Evolutionary conservation across 2,888 invertebrate species (phyloP).

Genomic region (Neoitamus cyanurus): DNA sequence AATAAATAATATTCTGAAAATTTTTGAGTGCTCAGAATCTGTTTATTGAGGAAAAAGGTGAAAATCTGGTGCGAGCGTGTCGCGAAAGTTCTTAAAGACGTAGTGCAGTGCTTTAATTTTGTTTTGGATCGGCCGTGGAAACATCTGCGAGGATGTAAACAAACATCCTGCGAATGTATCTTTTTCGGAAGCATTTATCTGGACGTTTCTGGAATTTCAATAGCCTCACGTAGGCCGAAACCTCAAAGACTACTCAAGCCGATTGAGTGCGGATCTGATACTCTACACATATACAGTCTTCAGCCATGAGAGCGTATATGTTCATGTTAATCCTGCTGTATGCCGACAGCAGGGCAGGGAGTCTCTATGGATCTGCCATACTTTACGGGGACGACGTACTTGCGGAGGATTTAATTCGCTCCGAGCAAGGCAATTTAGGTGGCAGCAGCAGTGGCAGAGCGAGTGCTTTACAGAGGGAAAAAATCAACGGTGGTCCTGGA

Average conservation of each 20-base stretch:
- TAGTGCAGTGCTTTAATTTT: neutral
- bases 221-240: neutral
- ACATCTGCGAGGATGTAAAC: neutral
- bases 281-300: neutral
- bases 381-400: conserved; percentile 28
- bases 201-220: neutral
- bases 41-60: neutral
- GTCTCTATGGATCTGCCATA: neutral
- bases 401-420: neutral
- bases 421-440: neutral
- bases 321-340: neutral
- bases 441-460: neutral
- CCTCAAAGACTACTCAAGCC: neutral
- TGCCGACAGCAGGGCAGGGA: neutral
- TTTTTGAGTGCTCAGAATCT: neutral
- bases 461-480: neutral
- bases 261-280: neutral
- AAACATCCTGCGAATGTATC: neutral
- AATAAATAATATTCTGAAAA: neutral
- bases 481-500: neutral
- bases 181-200: conserved; percentile 5
- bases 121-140: neutral
- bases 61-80: neutral
- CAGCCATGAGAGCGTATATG: neutral
- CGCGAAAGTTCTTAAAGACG: neutral